A percentile compares a stretch with the other conserved stretches of the same genome.
phyloP scores from a whole-genome alignment of 2,113 vertebrate genomes.

The Rhinolophus sinicus region DNA sequence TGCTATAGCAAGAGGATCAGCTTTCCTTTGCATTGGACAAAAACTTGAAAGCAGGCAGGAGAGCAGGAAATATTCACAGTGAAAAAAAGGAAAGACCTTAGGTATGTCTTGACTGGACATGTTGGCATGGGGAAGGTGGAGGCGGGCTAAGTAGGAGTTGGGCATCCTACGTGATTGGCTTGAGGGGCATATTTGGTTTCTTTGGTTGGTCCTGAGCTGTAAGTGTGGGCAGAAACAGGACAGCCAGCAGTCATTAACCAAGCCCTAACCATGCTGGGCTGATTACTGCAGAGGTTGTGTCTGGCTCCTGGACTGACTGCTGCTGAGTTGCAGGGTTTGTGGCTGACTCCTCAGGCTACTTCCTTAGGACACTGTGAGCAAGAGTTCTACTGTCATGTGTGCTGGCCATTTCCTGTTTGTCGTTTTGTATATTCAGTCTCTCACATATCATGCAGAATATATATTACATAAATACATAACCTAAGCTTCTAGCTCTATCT shows the following conservation, averaged over 20 bases:
- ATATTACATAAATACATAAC: background rate
- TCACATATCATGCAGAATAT: background rate
- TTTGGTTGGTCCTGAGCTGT: background rate
- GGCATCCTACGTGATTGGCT: fast-evolving
- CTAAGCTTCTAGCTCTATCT: background rate
- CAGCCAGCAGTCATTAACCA: no score
- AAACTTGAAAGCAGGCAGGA: background rate
- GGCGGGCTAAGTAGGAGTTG: background rate
- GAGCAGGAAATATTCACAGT: background rate
- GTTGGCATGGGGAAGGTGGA: background rate
- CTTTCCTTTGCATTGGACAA: fast-evolving
- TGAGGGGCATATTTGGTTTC: background rate
- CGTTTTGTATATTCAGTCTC: background rate
- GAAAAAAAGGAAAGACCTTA: background rate
- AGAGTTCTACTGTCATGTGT: background rate
- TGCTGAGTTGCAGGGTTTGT: background rate
- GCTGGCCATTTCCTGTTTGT: background rate
- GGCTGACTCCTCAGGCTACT: background rate
- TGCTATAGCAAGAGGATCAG: background rate
- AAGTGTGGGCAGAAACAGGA: background rate
- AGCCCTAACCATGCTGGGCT: background rate
- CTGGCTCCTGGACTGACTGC: background rate
- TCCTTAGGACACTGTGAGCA: background rate
- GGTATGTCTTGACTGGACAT: fast-evolving
- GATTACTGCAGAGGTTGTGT: background rate